These are phyloP conservation scores for Episyrphus balteatus DNA, from an alignment of 1,140 invertebrate genomes.

Conservation along the genomic window DNA sequence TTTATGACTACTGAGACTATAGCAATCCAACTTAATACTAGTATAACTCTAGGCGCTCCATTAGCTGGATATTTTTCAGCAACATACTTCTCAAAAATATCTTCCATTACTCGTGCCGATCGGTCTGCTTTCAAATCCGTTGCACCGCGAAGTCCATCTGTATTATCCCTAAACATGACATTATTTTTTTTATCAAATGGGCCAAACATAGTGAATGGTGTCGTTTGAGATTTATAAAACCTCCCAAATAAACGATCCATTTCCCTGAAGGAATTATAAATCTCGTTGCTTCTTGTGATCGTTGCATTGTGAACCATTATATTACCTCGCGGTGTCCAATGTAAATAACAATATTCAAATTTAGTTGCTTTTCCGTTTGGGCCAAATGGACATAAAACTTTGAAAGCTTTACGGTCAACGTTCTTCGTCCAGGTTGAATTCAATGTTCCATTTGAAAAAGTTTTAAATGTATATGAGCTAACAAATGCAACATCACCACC, in stretches of 20 bases:
- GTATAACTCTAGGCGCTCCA: too few relatives aligned
- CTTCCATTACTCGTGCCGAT: conserved; percentile 22
- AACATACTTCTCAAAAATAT: conserved; percentile 24
- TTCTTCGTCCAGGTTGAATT: conserved; percentile 17
- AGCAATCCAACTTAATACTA: neutral
- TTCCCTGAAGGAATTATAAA: conserved; percentile 50
- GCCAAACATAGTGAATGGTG: conserved; percentile 54
- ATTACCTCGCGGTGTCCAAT: conserved; percentile 55
- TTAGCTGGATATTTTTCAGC: conserved; percentile 14
- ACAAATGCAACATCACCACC: conserved; percentile 79
- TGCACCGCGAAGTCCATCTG: conserved; percentile 39
- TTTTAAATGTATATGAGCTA: conserved; percentile 54
- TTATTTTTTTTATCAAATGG: conserved; percentile 47
- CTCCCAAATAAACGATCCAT: conserved; percentile 57
- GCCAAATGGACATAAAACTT: conserved; percentile 43
- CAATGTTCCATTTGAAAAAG: conserved; percentile 42
- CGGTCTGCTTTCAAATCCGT: conserved; percentile 34
- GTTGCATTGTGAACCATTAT: conserved; percentile 46
- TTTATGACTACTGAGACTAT: too few relatives aligned
- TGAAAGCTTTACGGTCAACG: conserved; percentile 18
- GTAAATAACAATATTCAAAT: conserved; percentile 50
- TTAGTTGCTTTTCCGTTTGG: conserved; percentile 25
- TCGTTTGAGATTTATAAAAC: conserved; percentile 43
- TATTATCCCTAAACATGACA: conserved; percentile 58
- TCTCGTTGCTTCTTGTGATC: conserved; percentile 46